A percentile compares a stretch with the other conserved stretches of the same genome.
Conservation (phyloP, 1,140 invertebrate species). For the Bombus breviceps region DNA sequence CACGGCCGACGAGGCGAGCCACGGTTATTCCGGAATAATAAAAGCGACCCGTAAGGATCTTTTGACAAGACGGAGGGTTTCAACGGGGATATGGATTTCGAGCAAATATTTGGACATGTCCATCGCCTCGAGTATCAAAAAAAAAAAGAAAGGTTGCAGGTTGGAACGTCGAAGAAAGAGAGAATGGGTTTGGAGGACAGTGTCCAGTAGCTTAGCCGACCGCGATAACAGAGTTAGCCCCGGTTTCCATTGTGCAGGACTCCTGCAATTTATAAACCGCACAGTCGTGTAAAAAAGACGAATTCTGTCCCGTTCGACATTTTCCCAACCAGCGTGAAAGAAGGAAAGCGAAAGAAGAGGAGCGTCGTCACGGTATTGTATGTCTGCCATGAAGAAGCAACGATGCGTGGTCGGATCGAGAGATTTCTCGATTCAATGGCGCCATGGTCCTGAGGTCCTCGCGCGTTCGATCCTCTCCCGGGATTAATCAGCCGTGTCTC, state of each 20-base stretch:
- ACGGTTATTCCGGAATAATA: constrained; percentile 65
- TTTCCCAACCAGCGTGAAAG: constrained; percentile 1
- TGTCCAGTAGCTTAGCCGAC: constrained; percentile 71
- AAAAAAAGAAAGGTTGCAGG: constrained; percentile 21
- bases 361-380: constrained; percentile 37
- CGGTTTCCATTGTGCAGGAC: constrained; percentile 52
- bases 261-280: constrained; percentile 71
- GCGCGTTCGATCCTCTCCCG: constrained; percentile 41
- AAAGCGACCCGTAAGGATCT: constrained; percentile 33
- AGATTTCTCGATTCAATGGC: constrained; percentile 45
- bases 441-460: constrained; percentile 29
- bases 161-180: not conserved
- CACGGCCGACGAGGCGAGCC: constrained; percentile 51
- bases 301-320: not conserved
- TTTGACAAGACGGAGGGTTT: constrained; percentile 31
- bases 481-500: constrained; percentile 54
- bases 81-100: constrained; percentile 64
- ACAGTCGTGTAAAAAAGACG: constrained; percentile 57
- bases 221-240: constrained; percentile 77
- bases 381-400: constrained; percentile 39
- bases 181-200: constrained; percentile 56
- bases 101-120: constrained; percentile 78
- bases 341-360: not conserved
- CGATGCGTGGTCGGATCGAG: constrained; percentile 44
- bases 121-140: constrained; percentile 39